Percentiles rank a stretch among this genome's conserved stretches.
Conservation (phyloP, 2,888 invertebrate genomes). For the Xanthostigma xanthostigma region DNA sequence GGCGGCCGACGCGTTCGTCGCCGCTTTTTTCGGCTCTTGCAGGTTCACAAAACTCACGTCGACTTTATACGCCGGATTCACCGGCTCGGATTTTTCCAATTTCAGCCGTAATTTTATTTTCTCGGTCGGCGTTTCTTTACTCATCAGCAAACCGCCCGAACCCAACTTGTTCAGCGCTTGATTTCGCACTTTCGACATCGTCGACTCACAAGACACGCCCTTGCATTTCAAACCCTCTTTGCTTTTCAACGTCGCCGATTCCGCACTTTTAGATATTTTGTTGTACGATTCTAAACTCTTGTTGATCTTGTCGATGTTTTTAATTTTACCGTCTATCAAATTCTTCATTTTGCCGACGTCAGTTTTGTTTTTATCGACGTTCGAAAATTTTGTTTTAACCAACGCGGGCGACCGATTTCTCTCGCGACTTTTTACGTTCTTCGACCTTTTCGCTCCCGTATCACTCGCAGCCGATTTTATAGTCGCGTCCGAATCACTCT, state of each 20-base stretch:
- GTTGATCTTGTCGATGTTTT: slow-evolving; percentile 23
- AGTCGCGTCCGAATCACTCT: slow-evolving; percentile 40
- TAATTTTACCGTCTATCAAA: slow-evolving; percentile 27
- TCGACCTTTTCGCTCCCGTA: slow-evolving; percentile 31
- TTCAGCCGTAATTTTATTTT: slow-evolving; percentile 72
- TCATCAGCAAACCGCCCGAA: slow-evolving; percentile 23
- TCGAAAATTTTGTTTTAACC: slow-evolving; percentile 1
- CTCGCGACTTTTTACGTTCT: slow-evolving; percentile 21
- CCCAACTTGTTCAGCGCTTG: slow-evolving; percentile 22
- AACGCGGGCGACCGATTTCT: slow-evolving; percentile 15
- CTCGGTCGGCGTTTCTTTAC: slow-evolving; percentile 35
- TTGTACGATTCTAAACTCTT: slow-evolving; percentile 23
- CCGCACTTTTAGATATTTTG: slow-evolving; percentile 4
- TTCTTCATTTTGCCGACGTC: slow-evolving; percentile 12
- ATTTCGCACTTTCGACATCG: not conserved
- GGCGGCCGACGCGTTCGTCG: slow-evolving; percentile 19
- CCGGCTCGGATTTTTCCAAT: slow-evolving; percentile 68
- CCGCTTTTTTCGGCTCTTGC: slow-evolving; percentile 28
- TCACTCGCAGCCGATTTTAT: slow-evolving; percentile 41
- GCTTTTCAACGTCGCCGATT: slow-evolving; percentile 14
- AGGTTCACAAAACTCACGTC: slow-evolving; percentile 59
- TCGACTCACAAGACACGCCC: too few relatives aligned
- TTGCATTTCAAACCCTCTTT: not conserved
- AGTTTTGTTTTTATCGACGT: slow-evolving; percentile 13
- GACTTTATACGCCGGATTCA: slow-evolving; percentile 64